These are phyloP conservation scores for Periparus ater DNA, from an alignment of 2,797 vertebrate genomes.

Conservation along the genomic window DNA sequence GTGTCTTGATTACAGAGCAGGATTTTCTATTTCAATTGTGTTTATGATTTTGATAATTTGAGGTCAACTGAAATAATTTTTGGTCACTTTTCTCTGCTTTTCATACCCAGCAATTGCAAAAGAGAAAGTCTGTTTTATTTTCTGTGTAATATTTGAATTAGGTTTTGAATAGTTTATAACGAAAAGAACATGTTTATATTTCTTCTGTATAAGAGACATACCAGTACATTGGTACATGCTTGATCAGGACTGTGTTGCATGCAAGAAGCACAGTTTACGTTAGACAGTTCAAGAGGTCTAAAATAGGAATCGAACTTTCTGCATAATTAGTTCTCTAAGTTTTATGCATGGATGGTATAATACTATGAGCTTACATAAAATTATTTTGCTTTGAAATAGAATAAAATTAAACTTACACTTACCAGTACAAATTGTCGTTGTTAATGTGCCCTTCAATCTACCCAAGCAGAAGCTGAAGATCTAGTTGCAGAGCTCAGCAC, in stretches of 20 bases:
- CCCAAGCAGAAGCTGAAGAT: background rate
- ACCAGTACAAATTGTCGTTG: background rate
- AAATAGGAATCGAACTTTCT: background rate
- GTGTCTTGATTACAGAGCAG: background rate
- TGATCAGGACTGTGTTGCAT: background rate
- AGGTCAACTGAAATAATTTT: background rate
- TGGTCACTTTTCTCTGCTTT: background rate
- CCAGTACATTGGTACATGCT: background rate
- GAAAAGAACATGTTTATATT: background rate
- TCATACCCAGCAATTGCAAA: background rate
- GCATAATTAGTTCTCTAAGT: background rate
- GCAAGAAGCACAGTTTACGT: background rate
- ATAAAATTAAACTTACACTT: background rate
- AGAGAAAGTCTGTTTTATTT: background rate
- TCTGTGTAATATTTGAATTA: background rate
- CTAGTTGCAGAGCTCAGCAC: background rate
- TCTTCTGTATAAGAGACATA: background rate
- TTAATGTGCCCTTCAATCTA: background rate
- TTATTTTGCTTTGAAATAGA: slow-evolving; percentile 1
- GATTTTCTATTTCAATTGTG: background rate
- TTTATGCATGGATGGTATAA: background rate
- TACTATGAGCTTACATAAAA: background rate
- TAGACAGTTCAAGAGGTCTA: background rate
- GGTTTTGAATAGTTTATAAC: background rate
- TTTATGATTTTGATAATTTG: background rate